phyloP scores from a whole-genome alignment of 2,797 vertebrate species.

The Enoplosus armatus region DNA sequence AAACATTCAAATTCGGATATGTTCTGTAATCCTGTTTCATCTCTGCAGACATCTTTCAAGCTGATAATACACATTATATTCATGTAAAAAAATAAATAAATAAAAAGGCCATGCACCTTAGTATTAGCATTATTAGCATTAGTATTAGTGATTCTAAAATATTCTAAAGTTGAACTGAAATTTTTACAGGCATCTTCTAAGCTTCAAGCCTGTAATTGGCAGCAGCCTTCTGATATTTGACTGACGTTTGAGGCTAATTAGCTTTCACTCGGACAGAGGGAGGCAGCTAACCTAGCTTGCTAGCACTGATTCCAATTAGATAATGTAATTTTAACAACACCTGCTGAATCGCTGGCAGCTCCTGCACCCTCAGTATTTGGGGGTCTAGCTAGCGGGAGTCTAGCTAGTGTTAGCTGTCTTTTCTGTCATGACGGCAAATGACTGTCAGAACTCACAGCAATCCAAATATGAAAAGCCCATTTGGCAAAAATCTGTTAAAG shows the following conservation, averaged over 20 bases:
- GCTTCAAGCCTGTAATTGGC: too few relatives aligned
- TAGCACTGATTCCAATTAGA: neutral
- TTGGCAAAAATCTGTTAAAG: neutral
- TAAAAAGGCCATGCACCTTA: neutral
- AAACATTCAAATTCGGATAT: constrained; percentile 43
- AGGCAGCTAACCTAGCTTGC: neutral
- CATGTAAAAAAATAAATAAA: neutral
- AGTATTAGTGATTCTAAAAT: neutral
- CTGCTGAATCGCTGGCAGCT: neutral
- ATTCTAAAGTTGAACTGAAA: neutral
- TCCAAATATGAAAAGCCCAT: neutral
- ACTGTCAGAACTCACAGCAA: neutral
- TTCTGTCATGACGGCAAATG: neutral
- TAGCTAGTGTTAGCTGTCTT: neutral
- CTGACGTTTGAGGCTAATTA: neutral
- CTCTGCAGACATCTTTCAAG: constrained; percentile 14
- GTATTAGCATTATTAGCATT: too few relatives aligned
- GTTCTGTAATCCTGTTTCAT: constrained; percentile 43
- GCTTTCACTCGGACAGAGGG: neutral
- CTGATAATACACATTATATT: constrained; percentile 12
- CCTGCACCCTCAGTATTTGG: neutral
- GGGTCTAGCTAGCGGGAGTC: neutral
- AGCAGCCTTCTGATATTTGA: neutral
- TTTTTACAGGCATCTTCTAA: neutral
- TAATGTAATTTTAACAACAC: neutral